Evolutionary conservation across 2,797 vertebrate genomes (phyloP).

Genomic region (Rachycentron canadum): DNA sequence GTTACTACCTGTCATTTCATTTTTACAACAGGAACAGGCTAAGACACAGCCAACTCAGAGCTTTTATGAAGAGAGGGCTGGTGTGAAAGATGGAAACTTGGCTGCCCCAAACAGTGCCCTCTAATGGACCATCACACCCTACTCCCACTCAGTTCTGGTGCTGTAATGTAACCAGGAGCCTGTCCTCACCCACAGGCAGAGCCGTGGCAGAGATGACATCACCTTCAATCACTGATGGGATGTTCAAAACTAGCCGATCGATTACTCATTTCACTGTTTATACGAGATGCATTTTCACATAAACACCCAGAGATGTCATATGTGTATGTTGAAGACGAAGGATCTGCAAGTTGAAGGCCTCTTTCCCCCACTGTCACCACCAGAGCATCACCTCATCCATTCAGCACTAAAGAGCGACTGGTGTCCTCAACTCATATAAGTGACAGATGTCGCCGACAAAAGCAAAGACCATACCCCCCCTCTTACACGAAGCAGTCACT

Average conservation of each 20-base stretch:
- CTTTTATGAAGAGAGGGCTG: neutral
- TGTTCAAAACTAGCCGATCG: neutral
- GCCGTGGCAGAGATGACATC: constrained; percentile 50
- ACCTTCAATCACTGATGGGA: constrained; percentile 11
- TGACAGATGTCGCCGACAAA: neutral
- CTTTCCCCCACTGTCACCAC: neutral
- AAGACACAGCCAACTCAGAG: neutral
- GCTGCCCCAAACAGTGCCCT: constrained; percentile 58
- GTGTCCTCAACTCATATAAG: no score
- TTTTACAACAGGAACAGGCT: constrained; percentile 17
- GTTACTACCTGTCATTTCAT: neutral
- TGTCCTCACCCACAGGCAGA: constrained; percentile 31
- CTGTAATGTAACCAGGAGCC: constrained; percentile 29
- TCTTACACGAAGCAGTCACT: neutral
- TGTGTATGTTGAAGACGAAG: neutral
- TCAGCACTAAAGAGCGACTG: no score
- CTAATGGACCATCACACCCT: constrained; percentile 50
- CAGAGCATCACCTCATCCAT: constrained; percentile 21
- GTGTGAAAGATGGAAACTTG: constrained; percentile 43
- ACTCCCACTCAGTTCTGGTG: constrained; percentile 7
- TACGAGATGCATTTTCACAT: neutral
- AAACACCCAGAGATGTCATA: neutral
- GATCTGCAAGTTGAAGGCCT: neutral
- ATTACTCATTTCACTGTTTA: constrained; percentile 5
- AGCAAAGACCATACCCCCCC: neutral